Percentiles rank a stretch among this genome's conserved stretches.
Conservation (phyloP, 2,888 invertebrate genomes). For the Maniola hyperantus region DNA sequence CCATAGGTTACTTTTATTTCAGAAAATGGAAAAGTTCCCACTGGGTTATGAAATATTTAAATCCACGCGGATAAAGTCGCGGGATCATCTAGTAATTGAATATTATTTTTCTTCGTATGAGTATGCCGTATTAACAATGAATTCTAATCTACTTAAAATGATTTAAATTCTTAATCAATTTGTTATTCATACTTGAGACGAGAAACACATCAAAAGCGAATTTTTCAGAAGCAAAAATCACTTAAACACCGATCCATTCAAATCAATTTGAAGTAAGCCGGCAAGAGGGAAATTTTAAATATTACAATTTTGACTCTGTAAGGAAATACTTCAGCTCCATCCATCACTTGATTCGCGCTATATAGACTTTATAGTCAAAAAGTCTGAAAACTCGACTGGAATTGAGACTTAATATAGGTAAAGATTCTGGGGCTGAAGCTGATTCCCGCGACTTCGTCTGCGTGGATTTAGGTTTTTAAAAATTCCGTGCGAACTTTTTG, state of each 20-base stretch:
- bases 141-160: background rate
- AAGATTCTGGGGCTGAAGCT: background rate
- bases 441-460: no score
- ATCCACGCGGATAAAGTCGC: no score
- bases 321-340: conserved; percentile 15
- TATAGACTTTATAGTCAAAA: background rate
- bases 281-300: conserved; percentile 10
- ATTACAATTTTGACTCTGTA: conserved; percentile 11
- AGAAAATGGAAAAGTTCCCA: no score
- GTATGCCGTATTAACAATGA: background rate
- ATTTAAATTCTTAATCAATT: background rate
- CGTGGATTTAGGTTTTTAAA: no score
- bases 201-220: background rate
- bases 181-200: background rate
- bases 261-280: conserved; percentile 8
- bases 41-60: no score
- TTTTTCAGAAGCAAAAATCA: conserved; percentile 5
- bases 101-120: background rate
- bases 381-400: conserved; percentile 8
- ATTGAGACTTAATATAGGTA: background rate
- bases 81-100: no score
- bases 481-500: no score
- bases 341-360: conserved; percentile 13
- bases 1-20: no score
- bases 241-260: conserved; percentile 15